A percentile compares a stretch with the other conserved stretches of the same genome.
phyloP scores from a whole-genome alignment of 2,888 invertebrate species.

The Dexiosoma caninum region DNA sequence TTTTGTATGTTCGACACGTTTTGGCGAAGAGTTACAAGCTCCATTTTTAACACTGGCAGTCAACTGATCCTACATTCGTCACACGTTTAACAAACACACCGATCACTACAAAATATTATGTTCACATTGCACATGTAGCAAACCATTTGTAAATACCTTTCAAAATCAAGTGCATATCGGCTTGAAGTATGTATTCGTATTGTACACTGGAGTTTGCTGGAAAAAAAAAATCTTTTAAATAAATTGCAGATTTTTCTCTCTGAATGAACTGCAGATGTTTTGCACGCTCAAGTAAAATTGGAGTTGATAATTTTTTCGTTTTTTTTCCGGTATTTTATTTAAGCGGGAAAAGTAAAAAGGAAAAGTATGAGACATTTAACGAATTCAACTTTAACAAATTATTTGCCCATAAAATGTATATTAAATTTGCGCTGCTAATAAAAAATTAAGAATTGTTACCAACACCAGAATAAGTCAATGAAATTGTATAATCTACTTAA shows the following conservation, averaged over 20 bases:
- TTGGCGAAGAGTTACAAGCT: constrained; percentile 12
- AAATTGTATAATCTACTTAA: no score
- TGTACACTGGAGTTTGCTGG: not conserved
- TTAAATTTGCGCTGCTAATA: no score
- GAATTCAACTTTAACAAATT: no score
- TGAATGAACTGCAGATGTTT: constrained; percentile 1
- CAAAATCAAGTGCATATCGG: not conserved
- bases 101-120: not conserved
- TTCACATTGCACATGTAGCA: not conserved
- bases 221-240: not conserved
- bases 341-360: not conserved
- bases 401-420: no score
- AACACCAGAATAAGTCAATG: no score
- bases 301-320: not conserved
- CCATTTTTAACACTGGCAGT: constrained; percentile 1
- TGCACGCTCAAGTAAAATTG: not conserved
- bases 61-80: constrained; percentile 6
- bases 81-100: constrained; percentile 35
- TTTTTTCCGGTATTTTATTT: not conserved
- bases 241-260: not conserved
- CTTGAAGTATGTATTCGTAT: not conserved
- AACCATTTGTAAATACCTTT: not conserved
- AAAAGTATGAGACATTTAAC: no score
- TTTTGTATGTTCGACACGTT: constrained; percentile 40
- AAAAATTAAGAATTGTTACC: no score